Conservation (phyloP, 2,113 vertebrate species). For the Pitta sordida region DNA sequence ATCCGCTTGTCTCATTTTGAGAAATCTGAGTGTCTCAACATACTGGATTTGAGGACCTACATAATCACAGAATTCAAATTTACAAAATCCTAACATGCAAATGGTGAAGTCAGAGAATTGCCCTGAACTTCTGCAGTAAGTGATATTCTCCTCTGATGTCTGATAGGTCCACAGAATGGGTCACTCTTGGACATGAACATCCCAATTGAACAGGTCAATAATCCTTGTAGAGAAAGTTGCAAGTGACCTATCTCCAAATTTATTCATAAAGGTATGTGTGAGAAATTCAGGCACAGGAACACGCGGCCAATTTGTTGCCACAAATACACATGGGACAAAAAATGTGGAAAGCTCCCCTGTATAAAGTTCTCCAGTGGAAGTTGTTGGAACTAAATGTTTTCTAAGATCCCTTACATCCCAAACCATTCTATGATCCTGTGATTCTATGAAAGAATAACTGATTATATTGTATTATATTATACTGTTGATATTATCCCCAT, state of each 20-base stretch:
- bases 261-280: neutral
- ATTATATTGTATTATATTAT: neutral
- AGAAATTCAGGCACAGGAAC: neutral
- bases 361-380: neutral
- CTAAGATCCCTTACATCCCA: neutral
- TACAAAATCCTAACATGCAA: neutral
- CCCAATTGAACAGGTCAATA: neutral
- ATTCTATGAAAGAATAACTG: neutral
- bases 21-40: neutral
- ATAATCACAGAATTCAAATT: neutral
- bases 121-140: neutral
- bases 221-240: neutral
- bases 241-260: neutral
- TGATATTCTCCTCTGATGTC: neutral
- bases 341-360: neutral
- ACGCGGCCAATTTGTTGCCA: neutral
- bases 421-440: neutral
- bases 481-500: rapidly evolving
- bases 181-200: neutral
- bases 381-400: neutral
- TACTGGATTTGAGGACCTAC: neutral
- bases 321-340: neutral
- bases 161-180: neutral
- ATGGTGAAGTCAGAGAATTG: neutral
- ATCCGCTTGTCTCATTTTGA: neutral